These are phyloP conservation scores for Chironomus striatipennis DNA, from an alignment of 1,140 invertebrate species.

Conservation along the genomic window DNA sequence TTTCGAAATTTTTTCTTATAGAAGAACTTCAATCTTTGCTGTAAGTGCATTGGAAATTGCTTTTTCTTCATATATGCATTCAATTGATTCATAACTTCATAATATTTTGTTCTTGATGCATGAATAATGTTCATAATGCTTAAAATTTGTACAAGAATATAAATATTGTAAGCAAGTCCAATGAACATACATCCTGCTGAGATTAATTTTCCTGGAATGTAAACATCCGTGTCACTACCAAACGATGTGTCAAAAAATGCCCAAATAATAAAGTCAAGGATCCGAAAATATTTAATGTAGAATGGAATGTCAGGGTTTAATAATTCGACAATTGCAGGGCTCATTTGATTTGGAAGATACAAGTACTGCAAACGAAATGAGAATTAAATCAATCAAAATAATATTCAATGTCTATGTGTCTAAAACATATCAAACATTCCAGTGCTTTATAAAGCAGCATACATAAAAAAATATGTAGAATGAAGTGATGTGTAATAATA, in stretches of 20 bases:
- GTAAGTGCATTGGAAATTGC: not conserved
- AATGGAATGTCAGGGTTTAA: not conserved
- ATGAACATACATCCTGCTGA: conserved; percentile 4
- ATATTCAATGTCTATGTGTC: no score
- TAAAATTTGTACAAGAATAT: not conserved
- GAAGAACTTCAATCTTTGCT: not conserved
- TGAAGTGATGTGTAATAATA: not conserved
- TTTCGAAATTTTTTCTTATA: conserved; percentile 3
- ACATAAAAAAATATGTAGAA: not conserved
- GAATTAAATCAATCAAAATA: no score
- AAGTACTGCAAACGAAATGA: not conserved
- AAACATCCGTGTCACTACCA: not conserved
- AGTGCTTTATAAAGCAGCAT: no score
- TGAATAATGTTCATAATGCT: not conserved
- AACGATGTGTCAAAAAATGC: conserved; percentile 15
- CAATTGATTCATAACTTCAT: conserved; percentile 15
- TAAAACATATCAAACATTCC: no score
- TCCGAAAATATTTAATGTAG: not conserved
- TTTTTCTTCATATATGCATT: conserved; percentile 7
- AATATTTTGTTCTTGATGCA: conserved; percentile 1
- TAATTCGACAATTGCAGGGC: not conserved
- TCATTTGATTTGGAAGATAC: not conserved
- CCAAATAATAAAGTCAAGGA: conserved; percentile 15
- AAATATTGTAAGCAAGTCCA: conserved; percentile 11
- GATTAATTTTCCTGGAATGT: not conserved